Percentiles rank a stretch among this genome's conserved stretches.
Conservation (phyloP, 2,797 vertebrate species). For the Mormyrus proboscirostris region DNA sequence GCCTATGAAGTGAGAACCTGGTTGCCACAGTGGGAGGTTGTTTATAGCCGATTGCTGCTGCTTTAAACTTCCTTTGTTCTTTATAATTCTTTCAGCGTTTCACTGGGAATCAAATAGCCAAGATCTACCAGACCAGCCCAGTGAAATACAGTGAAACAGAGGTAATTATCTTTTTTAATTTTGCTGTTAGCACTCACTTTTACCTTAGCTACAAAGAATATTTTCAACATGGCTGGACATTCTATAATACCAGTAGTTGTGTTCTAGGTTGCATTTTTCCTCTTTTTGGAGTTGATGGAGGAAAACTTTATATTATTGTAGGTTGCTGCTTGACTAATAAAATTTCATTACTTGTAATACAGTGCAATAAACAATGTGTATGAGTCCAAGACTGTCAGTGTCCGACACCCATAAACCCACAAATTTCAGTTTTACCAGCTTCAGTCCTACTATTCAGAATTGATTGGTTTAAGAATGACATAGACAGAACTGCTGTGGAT, state of each 20-base stretch:
- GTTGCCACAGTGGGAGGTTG: background rate
- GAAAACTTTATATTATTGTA: background rate
- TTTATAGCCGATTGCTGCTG: background rate
- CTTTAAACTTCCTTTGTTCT: background rate
- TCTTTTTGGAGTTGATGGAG: background rate
- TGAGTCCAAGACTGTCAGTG: background rate
- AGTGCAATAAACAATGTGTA: background rate
- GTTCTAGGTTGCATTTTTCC: background rate
- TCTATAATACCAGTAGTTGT: background rate
- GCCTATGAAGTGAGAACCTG: slow-evolving; percentile 77
- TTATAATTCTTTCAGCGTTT: slow-evolving; percentile 71
- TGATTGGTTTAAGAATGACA: background rate
- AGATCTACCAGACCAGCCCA: slow-evolving; percentile 66
- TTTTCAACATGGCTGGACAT: background rate
- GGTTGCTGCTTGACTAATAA: background rate
- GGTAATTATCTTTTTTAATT: slow-evolving; percentile 54
- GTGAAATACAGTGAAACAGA: slow-evolving; percentile 69
- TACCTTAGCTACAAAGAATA: background rate
- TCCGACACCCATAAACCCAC: background rate
- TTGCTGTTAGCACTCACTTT: background rate
- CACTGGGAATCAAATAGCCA: slow-evolving; percentile 91
- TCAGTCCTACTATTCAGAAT: background rate
- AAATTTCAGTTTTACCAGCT: background rate
- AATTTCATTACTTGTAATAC: background rate
- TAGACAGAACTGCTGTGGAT: background rate